Base-by-base conservation (phyloP, 2,797 vertebrate genomes). In the Gadopsis marmoratus region DNA sequence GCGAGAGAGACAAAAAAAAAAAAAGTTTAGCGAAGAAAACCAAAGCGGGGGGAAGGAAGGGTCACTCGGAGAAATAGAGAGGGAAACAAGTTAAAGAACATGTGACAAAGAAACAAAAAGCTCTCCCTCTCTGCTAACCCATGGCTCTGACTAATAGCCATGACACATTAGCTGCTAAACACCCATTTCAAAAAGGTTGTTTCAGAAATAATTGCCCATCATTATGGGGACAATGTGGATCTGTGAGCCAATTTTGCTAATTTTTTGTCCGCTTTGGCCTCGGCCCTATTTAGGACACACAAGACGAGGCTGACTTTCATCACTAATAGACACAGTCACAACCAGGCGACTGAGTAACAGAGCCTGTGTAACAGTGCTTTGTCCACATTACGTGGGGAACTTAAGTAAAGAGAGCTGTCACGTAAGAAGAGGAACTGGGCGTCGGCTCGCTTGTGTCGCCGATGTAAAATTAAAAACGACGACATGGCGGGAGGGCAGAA, bases 131-230 rank as follows among this genome's bases (percentile, higher is more conserved):
- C 45, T 43, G 53, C 45, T 58, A 14, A 14, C 45, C 29, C 53
- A 14, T 11, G 63, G 39, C 35, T 75, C 56, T 14, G 55, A 51
- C 64, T 73, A 83, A 88, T 66, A 50, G 77, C 39, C 6, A 2
- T 78, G 81, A 86, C 82, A 90, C 83, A 89, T 86, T 78, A 87
- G 60, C 67, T 71, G 4, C 82, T 75, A 74, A 74, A 74, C 76
- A 71, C 66, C 68, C n/a, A 74, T 81, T 88, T 86, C 69, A 67
- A 79, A 79, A 37, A 80, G 86, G 74, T 81, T 67, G 55, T 69
- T 88, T 81, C 68, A 61, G 79, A 62, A 89, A 74, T 87, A 84
- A 91, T 91, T 88, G 73, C 4, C 78, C 48, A 5, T 89, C 84
- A 90, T 87, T 88, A 90, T 0, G 14, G 11, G 12, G 51, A 85